A percentile compares a stretch with the other conserved stretches of the same genome.
These are phyloP conservation scores for Yponomeuta malinellus DNA, from an alignment of 2,888 invertebrate genomes.

Conservation along the genomic window DNA sequence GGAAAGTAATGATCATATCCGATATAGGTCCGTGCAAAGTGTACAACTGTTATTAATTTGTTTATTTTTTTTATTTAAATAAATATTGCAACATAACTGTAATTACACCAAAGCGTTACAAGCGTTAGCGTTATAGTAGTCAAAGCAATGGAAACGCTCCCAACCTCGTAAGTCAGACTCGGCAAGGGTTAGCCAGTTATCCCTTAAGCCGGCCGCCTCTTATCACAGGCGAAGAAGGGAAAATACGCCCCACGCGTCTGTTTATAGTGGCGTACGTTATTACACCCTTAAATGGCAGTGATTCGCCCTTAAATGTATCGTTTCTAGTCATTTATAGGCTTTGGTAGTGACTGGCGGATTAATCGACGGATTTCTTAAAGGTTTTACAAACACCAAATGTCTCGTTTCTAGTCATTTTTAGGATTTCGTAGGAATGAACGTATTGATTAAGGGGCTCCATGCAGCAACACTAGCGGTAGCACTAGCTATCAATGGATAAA, in stretches of 20 bases:
- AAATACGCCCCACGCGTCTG: constrained; percentile 34
- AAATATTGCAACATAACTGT: no score
- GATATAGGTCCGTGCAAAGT: no score
- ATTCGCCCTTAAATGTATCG: neutral
- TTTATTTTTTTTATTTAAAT: no score
- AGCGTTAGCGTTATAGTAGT: neutral
- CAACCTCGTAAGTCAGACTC: constrained; percentile 28
- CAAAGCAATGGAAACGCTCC: constrained; percentile 31
- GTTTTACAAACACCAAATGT: neutral
- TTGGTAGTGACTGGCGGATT: neutral
- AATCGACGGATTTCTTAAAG: neutral
- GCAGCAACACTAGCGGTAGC: no score
- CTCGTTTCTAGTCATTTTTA: neutral
- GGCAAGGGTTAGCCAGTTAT: constrained; percentile 47
- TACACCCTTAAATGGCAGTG: neutral
- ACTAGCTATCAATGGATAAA: no score
- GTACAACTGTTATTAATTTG: no score
- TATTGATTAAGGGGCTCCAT: no score
- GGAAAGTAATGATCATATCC: no score
- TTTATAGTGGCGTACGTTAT: neutral
- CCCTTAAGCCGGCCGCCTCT: constrained; percentile 34
- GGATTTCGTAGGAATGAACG: no score
- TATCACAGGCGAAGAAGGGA: constrained; percentile 26
- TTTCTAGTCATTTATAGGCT: neutral
- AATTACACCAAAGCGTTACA: no score